phyloP scores from a whole-genome alignment of 2,888 invertebrate genomes.

The Beris morrisii region DNA sequence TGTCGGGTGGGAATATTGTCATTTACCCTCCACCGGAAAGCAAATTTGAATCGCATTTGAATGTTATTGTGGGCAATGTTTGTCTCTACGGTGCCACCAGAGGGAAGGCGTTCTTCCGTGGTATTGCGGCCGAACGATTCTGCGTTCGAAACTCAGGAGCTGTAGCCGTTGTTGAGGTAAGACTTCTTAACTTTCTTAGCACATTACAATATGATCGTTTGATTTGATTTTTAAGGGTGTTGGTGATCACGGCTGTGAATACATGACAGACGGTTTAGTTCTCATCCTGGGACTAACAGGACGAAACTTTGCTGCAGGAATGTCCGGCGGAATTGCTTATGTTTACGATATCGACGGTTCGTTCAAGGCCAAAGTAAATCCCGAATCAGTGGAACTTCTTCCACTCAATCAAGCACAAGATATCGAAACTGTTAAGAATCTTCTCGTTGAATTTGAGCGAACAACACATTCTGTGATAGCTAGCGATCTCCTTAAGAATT shows the following conservation, averaged over 20 bases:
- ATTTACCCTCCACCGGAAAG: slow-evolving; percentile 89
- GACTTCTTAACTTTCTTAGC: slow-evolving; percentile 21
- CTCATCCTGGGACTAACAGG: slow-evolving; percentile 94
- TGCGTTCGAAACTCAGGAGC: slow-evolving; percentile 98
- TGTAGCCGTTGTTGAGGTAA: slow-evolving; percentile 85
- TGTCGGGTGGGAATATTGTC: slow-evolving; percentile 92
- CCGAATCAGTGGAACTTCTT: slow-evolving; percentile 91
- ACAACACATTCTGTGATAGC: slow-evolving; percentile 90
- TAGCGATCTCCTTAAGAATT: slow-evolving; percentile 72
- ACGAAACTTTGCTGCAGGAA: slow-evolving; percentile 98
- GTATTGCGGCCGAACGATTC: slow-evolving; percentile 97
- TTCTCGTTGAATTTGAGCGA: slow-evolving; percentile 81
- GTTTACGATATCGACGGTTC: slow-evolving; percentile 88
- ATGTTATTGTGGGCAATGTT: slow-evolving; percentile 98
- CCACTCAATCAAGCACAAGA: slow-evolving; percentile 79
- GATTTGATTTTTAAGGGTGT: slow-evolving; percentile 65
- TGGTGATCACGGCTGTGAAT: slow-evolving; percentile 99
- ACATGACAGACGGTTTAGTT: slow-evolving; percentile 96
- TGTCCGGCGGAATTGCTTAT: slow-evolving; percentile 96
- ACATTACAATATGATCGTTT: background rate
- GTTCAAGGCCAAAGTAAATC: slow-evolving; percentile 86
- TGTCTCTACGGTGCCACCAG: slow-evolving; percentile 96
- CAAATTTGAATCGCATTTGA: slow-evolving; percentile 86
- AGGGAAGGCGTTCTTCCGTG: slow-evolving; percentile 91
- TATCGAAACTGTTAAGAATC: slow-evolving; percentile 69